Evolutionary conservation across 1,140 invertebrate species (phyloP).

Genomic region (Laupala kohalensis): DNA sequence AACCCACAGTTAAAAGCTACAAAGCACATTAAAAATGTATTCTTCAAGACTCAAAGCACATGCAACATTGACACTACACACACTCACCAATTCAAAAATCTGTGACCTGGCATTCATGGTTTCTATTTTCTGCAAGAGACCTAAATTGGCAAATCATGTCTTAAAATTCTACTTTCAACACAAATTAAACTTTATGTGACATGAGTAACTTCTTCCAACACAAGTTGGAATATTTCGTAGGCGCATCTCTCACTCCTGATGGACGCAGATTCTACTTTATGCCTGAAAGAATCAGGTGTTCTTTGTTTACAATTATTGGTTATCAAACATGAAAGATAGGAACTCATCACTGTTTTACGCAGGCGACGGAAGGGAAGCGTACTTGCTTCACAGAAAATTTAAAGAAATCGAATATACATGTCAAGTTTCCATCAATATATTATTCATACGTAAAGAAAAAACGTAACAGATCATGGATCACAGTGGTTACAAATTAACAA

Average conservation of each 20-base stretch:
- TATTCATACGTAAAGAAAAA: no score
- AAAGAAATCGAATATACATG: neutral
- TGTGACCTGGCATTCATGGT: constrained; percentile 81
- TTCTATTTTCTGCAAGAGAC: constrained; percentile 1
- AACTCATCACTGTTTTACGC: constrained; percentile 10
- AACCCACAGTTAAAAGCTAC: no score
- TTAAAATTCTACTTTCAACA: neutral
- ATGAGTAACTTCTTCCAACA: neutral
- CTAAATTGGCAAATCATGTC: constrained; percentile 11
- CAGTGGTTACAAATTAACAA: no score
- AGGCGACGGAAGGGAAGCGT: neutral
- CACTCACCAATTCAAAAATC: constrained; percentile 60
- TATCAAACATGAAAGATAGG: constrained; percentile 3
- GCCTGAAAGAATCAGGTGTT: constrained; percentile 7
- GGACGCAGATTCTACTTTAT: neutral
- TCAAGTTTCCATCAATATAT: no score
- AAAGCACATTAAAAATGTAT: no score
- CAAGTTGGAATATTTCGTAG: neutral
- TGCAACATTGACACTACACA: no score
- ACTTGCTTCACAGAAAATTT: neutral
- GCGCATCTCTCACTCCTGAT: constrained; percentile 1
- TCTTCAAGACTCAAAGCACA: no score
- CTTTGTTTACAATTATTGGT: constrained; percentile 10
- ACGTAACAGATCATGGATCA: no score
- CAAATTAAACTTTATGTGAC: neutral